Conservation (phyloP, 2,113 vertebrate genomes). For the Rhinolophus ferrumequinum region DNA sequence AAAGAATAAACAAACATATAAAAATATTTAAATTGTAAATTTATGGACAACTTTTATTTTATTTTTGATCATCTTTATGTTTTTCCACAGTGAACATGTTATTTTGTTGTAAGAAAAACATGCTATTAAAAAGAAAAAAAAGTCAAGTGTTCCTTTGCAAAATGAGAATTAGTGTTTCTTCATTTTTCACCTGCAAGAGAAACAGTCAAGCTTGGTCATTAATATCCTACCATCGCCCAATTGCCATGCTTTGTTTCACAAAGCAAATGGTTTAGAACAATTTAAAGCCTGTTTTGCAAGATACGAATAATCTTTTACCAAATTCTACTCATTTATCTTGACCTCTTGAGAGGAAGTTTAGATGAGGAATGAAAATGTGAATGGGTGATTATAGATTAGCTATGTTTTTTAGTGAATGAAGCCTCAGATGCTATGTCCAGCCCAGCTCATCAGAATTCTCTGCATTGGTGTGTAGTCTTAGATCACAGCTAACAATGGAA, state of each 20-base stretch:
- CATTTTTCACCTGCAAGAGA: background rate
- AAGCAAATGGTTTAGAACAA: background rate
- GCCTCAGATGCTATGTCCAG: background rate
- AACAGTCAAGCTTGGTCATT: background rate
- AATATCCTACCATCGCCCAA: background rate
- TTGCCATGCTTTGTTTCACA: background rate
- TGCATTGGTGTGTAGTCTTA: background rate
- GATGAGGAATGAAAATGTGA: background rate
- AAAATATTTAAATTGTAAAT: background rate
- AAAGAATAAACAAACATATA: background rate
- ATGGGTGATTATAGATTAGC: background rate
- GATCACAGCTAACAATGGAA: background rate
- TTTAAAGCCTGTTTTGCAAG: background rate
- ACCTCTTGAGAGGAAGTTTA: background rate
- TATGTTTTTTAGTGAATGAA: background rate
- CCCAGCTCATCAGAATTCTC: background rate
- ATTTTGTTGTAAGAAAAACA: background rate
- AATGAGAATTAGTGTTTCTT: background rate
- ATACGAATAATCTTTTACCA: background rate
- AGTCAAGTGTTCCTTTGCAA: background rate
- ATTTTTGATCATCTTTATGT: background rate
- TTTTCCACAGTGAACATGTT: background rate
- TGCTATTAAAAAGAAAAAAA: background rate
- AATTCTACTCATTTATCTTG: background rate
- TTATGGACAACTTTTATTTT: background rate